Evolutionary conservation across 1,140 invertebrate species (phyloP), one percentile per base, ranked within the genome.

Genomic region (Procambarus clarkii): DNA sequence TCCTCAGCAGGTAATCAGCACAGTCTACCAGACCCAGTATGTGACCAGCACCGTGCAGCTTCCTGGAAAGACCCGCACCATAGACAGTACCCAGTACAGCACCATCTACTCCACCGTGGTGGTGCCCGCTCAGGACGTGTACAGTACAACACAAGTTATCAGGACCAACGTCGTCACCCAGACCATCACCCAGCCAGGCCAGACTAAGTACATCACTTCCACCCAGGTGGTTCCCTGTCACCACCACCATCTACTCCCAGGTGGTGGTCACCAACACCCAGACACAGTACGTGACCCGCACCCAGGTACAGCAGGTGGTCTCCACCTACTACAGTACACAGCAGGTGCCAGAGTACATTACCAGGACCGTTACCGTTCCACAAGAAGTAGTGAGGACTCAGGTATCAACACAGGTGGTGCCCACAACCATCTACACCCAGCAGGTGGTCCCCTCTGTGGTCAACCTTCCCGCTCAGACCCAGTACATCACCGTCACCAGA

Each of bases 201-300:
- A 78, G 88, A 90, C 88, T 44, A 81, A 48, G 44, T 24, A 60
- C 71, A 34, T 90, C 71, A 90, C 88, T 34, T 84, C 80, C 74
- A 90, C 88, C 71, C 69, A 84, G 50, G 71, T 83, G 69, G 88
- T 90, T 45, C 88, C 88, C 13, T n/a, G 88, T 90, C 64, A 84
- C 80, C 81, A 90, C 80, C 46, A 90, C 88, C 69, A 76, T 84
- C 50, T 45, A 45, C 81, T 90, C 88, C 11, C 34, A 87, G 78
- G 91, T 87, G 71, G 83, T 92, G 21, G 58, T 77, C 60, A 92
- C 91, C 60, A 88, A 88, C 79, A 87, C 85, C 48, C 91, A 92
- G 64, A 92, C 91, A n/a, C 85, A 87, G 78, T 88, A 87, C 60
- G 71, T 86, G 5, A 88, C 87, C 11, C 85, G 87, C 64, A 92